Evolutionary conservation across 2,888 invertebrate genomes (phyloP).

Genomic region (Corythucha ciliata): DNA sequence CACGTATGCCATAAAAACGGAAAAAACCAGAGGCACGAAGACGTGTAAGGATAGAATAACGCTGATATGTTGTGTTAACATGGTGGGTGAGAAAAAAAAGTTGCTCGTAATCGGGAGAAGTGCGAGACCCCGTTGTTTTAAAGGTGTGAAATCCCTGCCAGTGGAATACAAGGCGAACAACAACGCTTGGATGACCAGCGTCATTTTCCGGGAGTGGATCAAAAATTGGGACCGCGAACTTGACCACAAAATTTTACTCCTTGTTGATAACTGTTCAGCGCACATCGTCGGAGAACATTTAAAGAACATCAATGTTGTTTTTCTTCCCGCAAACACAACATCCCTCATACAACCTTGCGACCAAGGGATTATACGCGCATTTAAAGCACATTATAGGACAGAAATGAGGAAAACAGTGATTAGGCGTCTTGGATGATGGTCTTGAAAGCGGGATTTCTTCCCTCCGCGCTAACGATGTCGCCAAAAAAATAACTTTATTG

Average conservation of each 20-base stretch:
- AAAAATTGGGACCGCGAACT: too few species aligned
- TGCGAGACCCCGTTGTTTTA: conserved; percentile 38
- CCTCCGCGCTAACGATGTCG: not conserved
- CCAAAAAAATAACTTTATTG: too few species aligned
- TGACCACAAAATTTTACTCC: not conserved
- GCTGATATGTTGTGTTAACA: conserved; percentile 30
- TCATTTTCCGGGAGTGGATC: too few species aligned
- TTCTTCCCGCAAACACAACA: conserved; percentile 14
- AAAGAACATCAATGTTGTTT: conserved; percentile 5
- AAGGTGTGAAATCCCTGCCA: conserved; percentile 18
- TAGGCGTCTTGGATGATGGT: conserved; percentile 8
- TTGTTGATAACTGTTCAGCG: conserved; percentile 7
- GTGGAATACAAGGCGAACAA: not conserved
- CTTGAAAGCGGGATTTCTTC: conserved; percentile 9
- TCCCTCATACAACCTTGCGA: conserved; percentile 16
- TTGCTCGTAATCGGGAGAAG: conserved; percentile 39
- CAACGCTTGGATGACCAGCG: not conserved
- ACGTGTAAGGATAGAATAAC: conserved; percentile 2
- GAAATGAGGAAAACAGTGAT: conserved; percentile 12
- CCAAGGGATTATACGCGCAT: conserved; percentile 5
- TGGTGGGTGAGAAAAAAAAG: conserved; percentile 38
- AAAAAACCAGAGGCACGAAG: conserved; percentile 6
- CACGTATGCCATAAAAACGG: not conserved
- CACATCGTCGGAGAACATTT: conserved; percentile 12
- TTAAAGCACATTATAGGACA: conserved; percentile 16